A percentile compares a stretch with the other conserved stretches of the same genome.
Evolutionary conservation across 1,140 invertebrate genomes (phyloP).

Genomic region (Leptinotarsa texana): DNA sequence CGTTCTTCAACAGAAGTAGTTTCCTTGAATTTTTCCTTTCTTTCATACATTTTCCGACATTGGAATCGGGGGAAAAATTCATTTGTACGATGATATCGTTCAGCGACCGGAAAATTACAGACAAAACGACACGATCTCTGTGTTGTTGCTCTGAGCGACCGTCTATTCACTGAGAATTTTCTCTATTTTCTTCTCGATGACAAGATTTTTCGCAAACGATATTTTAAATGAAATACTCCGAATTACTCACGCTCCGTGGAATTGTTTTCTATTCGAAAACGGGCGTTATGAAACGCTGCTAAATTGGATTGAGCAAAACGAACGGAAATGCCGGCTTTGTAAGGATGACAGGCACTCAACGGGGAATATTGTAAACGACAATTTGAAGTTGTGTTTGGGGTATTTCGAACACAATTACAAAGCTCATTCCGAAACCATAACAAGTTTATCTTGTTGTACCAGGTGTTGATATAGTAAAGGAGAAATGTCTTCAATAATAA

Average conservation of each 20-base stretch:
- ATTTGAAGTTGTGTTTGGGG: not conserved
- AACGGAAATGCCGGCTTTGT: not conserved
- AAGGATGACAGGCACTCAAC: not conserved
- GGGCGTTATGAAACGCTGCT: not conserved
- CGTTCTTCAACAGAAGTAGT: no score
- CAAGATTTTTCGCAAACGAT: not conserved
- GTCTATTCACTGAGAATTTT: not conserved
- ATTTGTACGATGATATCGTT: not conserved
- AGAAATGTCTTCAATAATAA: no score
- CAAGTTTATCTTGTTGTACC: no score
- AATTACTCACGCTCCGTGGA: not conserved
- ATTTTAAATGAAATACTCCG: constrained; percentile 4
- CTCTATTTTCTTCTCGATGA: not conserved
- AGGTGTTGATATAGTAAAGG: no score
- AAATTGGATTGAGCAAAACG: not conserved
- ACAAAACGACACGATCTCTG: not conserved
- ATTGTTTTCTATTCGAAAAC: constrained; percentile 6
- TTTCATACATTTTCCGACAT: no score
- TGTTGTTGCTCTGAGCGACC: not conserved
- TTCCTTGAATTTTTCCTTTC: no score
- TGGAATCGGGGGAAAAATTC: not conserved
- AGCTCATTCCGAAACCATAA: not conserved
- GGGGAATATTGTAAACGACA: not conserved
- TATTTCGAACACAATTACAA: not conserved
- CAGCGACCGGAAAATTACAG: constrained; percentile 1